Conservation (phyloP, 2,113 vertebrate genomes). For the Dolichotis patagonum region DNA sequence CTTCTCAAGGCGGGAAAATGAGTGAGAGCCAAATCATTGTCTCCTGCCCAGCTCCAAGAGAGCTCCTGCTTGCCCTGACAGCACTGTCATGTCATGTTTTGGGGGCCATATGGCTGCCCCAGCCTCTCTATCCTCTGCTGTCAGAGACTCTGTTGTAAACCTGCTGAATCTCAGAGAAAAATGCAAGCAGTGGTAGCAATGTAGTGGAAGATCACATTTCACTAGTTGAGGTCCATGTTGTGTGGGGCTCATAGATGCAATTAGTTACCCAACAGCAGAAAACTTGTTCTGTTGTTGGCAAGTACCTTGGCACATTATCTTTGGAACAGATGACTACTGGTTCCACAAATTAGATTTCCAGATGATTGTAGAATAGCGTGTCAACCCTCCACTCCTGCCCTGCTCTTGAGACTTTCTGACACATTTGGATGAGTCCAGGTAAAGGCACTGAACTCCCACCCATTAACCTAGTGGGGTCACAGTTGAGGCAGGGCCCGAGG, state of each 20-base stretch:
- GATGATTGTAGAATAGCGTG: conserved; percentile 84
- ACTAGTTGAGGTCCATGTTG: conserved; percentile 72
- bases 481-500: background rate
- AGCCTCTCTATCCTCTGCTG: background rate
- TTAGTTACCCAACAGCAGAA: conserved; percentile 82
- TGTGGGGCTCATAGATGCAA: conserved; percentile 82
- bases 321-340: conserved; percentile 86
- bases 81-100: background rate
- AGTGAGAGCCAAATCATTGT: background rate
- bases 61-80: background rate
- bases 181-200: conserved; percentile 55
- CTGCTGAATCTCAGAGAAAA: conserved; percentile 30
- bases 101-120: background rate
- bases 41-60: background rate
- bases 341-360: conserved; percentile 87
- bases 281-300: conserved; percentile 82
- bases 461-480: conserved; percentile 26
- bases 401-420: conserved; percentile 55
- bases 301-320: conserved; percentile 84
- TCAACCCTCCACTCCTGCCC: conserved; percentile 70
- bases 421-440: conserved; percentile 32
- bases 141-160: background rate
- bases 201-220: conserved; percentile 62
- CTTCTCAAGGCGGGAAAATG: background rate
- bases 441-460: conserved; percentile 47